Base-by-base conservation (phyloP, 2,888 invertebrate species). In the Camptogramma bilineatum region DNA sequence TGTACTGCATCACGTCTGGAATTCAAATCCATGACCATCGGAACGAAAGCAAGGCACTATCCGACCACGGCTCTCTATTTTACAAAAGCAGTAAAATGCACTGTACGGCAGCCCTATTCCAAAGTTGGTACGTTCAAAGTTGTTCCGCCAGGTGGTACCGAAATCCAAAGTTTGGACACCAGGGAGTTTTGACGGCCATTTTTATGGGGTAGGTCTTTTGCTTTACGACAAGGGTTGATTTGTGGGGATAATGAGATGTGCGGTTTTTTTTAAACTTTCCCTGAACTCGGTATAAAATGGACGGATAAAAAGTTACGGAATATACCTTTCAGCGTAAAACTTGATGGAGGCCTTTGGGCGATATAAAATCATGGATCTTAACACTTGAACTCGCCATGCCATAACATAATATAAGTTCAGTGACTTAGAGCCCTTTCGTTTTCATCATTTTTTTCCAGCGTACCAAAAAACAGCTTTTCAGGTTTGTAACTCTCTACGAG, bases 111-210 rank as follows among this genome's bases (percentile, higher is more conserved):
- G 18, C 62, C 44, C 44, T 17, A 44, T 17, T 48, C 46, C 2
- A 24, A 55, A 55, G 55, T 63, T 63, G 28, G 52, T 31, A 28
- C 31, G 24, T 13, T 13, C 9, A 52, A 53, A 60, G 60, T 60
- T 60, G 16, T 19, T 57, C 68, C 68, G 71, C 69, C 73, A 74
- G 73, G 73, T 73, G 73, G 65, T 69, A 52, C 48, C 54, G 66
- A 70, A 69, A 69, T 66, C 59, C 24, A 63, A 73, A 72, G 58
- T 72, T 71, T 60, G 47, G 61, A 56, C 44, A 62, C 62, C 62
- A 63, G 62, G 48, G 70, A 69, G 70, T 70, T 72, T 69, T 68
- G 72, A 69, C 67, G 67, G 52, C 66, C 56, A 69, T 68, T 72
- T 72, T 72, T 72, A 69, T 68, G 69, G 65, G 64, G 61, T 64